phyloP scores from a whole-genome alignment of 2,888 invertebrate genomes.

The Drosophila gaucha region DNA sequence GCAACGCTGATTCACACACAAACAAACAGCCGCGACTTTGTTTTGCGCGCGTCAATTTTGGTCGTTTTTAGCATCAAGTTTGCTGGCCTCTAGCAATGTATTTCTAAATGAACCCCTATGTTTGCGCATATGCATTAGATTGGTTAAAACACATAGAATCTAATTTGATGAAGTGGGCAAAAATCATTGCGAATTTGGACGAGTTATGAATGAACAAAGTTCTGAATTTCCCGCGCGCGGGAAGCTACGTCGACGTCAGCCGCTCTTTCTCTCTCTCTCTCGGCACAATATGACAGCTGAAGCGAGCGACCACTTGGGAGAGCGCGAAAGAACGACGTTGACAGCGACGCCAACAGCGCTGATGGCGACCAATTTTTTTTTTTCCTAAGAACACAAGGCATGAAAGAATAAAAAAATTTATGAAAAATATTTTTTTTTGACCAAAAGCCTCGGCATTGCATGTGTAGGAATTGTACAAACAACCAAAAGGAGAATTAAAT shows the following conservation, averaged over 20 bases:
- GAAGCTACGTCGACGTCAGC: slow-evolving; percentile 66
- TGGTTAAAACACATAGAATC: slow-evolving; percentile 68
- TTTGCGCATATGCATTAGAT: slow-evolving; percentile 35
- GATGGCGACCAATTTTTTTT: slow-evolving; percentile 18
- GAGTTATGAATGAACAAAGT: slow-evolving; percentile 68
- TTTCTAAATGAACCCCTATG: slow-evolving; percentile 68
- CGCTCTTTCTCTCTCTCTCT: slow-evolving; percentile 7
- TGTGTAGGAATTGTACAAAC: slow-evolving; percentile 28
- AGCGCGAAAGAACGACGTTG: slow-evolving; percentile 35
- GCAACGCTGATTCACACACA: slow-evolving; percentile 68
- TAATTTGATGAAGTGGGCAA: slow-evolving; percentile 61
- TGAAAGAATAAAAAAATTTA: slow-evolving; percentile 19
- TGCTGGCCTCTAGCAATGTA: slow-evolving; percentile 22
- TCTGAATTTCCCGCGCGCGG: slow-evolving; percentile 83
- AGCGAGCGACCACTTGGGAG: slow-evolving; percentile 59
- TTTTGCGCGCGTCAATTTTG: slow-evolving; percentile 66
- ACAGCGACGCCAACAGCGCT: slow-evolving; percentile 29
- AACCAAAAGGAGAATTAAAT: slow-evolving; percentile 11
- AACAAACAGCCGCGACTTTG: slow-evolving; percentile 68
- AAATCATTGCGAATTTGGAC: slow-evolving; percentile 63
- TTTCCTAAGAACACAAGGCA: slow-evolving; percentile 40
- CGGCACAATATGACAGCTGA: slow-evolving; percentile 64
- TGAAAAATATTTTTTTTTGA: slow-evolving; percentile 6
- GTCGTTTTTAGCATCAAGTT: slow-evolving; percentile 76
- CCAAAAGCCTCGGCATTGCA: slow-evolving; percentile 32